Evolutionary conservation across 2,888 invertebrate species (phyloP).

Genomic region (Dinocampus coccinellae): DNA sequence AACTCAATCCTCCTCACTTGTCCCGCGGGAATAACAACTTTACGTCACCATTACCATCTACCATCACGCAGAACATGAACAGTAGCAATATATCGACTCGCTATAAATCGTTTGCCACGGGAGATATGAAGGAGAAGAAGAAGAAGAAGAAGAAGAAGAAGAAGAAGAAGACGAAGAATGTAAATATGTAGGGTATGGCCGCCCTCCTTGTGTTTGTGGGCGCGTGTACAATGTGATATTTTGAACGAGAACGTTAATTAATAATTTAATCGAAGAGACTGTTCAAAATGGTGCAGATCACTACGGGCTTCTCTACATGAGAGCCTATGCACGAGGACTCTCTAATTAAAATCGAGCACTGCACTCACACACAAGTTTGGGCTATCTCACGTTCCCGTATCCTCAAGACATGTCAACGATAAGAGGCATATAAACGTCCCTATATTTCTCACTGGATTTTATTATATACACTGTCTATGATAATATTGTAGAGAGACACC

Average conservation of each 20-base stretch:
- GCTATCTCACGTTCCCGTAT: no score
- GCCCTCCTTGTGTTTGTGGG: constrained; percentile 13
- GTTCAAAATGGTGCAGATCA: constrained; percentile 51
- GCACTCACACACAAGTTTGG: no score
- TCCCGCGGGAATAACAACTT: neutral
- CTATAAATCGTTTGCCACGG: constrained; percentile 42
- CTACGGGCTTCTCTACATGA: constrained; percentile 29
- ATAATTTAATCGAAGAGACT: constrained; percentile 68
- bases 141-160: no score
- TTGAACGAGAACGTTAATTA: constrained; percentile 67
- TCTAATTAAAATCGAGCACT: constrained; percentile 59
- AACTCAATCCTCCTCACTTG: constrained; percentile 34
- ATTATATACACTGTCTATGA: neutral
- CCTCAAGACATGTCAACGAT: constrained; percentile 8
- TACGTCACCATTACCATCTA: neutral
- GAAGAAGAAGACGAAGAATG: neutral
- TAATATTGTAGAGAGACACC: neutral
- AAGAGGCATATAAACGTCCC: constrained; percentile 7
- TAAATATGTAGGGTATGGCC: constrained; percentile 11
- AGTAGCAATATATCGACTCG: constrained; percentile 37
- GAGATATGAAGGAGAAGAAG: no score
- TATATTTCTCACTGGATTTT: neutral
- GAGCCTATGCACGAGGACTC: constrained; percentile 49
- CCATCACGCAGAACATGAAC: constrained; percentile 4
- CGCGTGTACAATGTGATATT: constrained; percentile 61